Percentiles rank a stretch among this genome's conserved stretches.
phyloP scores from a whole-genome alignment of 2,888 invertebrate species.

The Acanthosoma haemorrhoidale region DNA sequence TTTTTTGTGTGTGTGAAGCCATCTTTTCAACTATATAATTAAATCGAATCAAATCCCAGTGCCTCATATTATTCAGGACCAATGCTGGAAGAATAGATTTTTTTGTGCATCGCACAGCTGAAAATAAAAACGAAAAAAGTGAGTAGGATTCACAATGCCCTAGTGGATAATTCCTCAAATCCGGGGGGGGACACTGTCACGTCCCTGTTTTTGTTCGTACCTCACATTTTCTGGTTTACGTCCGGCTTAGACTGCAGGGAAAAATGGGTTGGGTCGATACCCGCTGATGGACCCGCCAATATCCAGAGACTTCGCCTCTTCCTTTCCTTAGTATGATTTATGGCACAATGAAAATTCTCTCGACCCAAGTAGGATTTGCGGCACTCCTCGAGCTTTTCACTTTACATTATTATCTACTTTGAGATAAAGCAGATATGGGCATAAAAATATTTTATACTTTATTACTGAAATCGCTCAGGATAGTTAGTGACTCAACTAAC shows the following conservation, averaged over 20 bases:
- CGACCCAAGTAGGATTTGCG: neutral
- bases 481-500: too few relatives aligned
- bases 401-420: too few relatives aligned
- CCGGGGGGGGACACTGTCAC: neutral
- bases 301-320: neutral
- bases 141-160: neutral
- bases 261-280: neutral
- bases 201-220: neutral
- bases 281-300: neutral
- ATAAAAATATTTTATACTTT: too few relatives aligned
- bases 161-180: neutral
- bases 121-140: neutral
- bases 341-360: neutral
- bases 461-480: too few relatives aligned
- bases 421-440: too few relatives aligned
- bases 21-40: too few relatives aligned
- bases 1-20: too few relatives aligned
- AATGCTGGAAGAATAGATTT: neutral
- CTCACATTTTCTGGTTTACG: neutral
- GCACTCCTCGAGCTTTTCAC: neutral
- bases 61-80: too few relatives aligned
- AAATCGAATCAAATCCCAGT: too few relatives aligned
- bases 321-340: conserved; percentile 2
- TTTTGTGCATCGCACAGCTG: too few relatives aligned
- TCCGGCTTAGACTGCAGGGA: neutral